Percentiles rank a stretch among this genome's conserved stretches.
These are phyloP conservation scores for Trichopria drosophilae DNA, from an alignment of 2,888 invertebrate species.

Conservation along the genomic window DNA sequence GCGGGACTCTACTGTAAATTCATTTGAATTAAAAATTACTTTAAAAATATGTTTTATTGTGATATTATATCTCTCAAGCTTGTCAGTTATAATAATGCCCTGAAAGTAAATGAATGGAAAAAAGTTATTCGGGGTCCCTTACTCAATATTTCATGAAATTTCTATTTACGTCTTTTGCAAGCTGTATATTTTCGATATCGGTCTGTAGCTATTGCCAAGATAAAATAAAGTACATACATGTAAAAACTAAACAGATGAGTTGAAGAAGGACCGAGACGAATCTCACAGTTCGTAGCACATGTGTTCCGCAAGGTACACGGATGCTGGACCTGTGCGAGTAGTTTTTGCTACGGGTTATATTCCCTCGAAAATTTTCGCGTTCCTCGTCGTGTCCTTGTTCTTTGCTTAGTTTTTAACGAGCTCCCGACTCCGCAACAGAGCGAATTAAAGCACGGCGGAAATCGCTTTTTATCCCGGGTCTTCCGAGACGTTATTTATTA, in stretches of 20 bases:
- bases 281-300: constrained; percentile 39
- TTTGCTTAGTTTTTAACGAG: constrained; percentile 25
- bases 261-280: constrained; percentile 29
- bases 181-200: no score
- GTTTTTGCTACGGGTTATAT: constrained; percentile 33
- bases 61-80: no score
- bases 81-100: no score
- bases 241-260: constrained; percentile 25
- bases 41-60: no score
- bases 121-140: no score
- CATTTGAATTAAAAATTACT: no score
- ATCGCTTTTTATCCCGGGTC: constrained; percentile 4
- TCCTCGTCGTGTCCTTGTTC: constrained; percentile 10
- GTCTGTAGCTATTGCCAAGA: no score
- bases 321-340: constrained; percentile 37
- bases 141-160: no score
- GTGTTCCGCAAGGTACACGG: constrained; percentile 30
- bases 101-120: no score
- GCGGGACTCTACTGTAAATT: no score
- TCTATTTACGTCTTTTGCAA: no score
- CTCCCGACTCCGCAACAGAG: not conserved
- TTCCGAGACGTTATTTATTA: constrained; percentile 22
- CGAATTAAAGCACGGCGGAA: constrained; percentile 14
- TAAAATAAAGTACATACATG: not conserved
- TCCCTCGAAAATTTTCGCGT: constrained; percentile 26